These are phyloP conservation scores for Phalacrocorax pelagicus DNA, from an alignment of 2,113 vertebrate species.

Conservation along the genomic window DNA sequence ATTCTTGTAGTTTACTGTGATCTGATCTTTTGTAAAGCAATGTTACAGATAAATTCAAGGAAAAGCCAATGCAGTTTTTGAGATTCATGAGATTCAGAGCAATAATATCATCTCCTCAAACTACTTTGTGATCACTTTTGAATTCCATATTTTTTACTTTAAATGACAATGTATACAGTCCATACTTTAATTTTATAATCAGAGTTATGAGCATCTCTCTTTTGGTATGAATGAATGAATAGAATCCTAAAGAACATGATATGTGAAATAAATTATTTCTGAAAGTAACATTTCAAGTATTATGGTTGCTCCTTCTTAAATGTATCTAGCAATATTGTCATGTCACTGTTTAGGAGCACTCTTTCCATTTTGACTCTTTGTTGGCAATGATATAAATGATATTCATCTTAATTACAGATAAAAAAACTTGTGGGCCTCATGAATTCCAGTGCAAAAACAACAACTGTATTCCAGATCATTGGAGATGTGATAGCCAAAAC, in stretches of 20 bases:
- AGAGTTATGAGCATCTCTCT: neutral
- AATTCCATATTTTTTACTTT: neutral
- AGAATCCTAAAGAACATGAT: neutral
- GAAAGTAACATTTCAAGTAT: neutral
- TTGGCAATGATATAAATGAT: neutral
- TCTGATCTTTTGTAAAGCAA: neutral
- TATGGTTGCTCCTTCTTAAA: neutral
- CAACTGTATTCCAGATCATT: slow-evolving; percentile 98
- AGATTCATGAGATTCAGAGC: neutral
- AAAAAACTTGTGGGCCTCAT: slow-evolving; percentile 97
- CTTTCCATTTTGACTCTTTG: neutral
- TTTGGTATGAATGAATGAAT: neutral
- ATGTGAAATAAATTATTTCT: neutral
- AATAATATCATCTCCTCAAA: neutral
- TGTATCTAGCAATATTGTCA: neutral
- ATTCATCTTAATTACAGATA: slow-evolving; percentile 81
- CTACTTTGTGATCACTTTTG: neutral
- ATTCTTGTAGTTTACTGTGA: neutral
- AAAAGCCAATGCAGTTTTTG: neutral
- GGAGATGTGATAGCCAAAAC: slow-evolving; percentile 97
- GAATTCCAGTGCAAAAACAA: slow-evolving; percentile 98
- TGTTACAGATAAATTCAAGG: neutral
- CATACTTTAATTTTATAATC: neutral
- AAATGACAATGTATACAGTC: neutral
- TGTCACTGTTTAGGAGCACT: neutral